phyloP scores from a whole-genome alignment of 2,888 invertebrate species.

The Nephrotoma flavescens region DNA sequence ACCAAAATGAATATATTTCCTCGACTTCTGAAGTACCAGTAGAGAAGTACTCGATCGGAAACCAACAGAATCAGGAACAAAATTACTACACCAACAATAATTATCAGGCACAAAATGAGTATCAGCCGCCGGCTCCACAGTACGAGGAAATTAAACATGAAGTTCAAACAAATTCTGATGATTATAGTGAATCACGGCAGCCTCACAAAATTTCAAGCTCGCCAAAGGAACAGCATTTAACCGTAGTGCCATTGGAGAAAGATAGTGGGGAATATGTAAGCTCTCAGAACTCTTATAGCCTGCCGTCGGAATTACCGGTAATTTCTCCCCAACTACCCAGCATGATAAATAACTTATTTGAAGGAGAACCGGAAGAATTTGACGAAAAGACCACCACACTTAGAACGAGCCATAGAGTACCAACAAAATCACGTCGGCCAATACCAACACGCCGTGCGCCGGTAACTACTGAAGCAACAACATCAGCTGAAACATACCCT shows the following conservation, averaged over 20 bases:
- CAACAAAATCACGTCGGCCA: constrained; percentile 39
- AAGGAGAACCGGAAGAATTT: constrained; percentile 22
- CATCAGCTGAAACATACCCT: constrained; percentile 21
- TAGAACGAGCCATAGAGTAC: constrained; percentile 35
- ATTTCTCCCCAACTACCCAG: constrained; percentile 43
- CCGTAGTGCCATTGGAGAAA: not conserved
- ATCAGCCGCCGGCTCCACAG: not conserved
- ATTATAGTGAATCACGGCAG: not conserved
- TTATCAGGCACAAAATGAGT: not conserved
- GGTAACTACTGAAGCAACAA: constrained; percentile 19
- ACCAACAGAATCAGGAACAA: not conserved
- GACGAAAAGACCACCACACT: constrained; percentile 31
- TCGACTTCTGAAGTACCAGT: constrained; percentile 5
- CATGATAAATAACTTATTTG: constrained; percentile 43
- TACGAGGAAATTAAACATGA: not conserved
- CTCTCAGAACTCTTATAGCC: constrained; percentile 17
- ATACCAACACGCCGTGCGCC: constrained; percentile 21
- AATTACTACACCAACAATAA: not conserved
- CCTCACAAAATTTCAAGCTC: not conserved
- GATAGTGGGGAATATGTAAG: not conserved
- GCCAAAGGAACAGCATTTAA: not conserved
- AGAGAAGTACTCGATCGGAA: not conserved
- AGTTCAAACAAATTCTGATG: not conserved
- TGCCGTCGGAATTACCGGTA: constrained; percentile 40
- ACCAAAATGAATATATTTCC: constrained; percentile 21